Conservation (phyloP, 2,888 invertebrate species). For the Maniola hyperantus region DNA sequence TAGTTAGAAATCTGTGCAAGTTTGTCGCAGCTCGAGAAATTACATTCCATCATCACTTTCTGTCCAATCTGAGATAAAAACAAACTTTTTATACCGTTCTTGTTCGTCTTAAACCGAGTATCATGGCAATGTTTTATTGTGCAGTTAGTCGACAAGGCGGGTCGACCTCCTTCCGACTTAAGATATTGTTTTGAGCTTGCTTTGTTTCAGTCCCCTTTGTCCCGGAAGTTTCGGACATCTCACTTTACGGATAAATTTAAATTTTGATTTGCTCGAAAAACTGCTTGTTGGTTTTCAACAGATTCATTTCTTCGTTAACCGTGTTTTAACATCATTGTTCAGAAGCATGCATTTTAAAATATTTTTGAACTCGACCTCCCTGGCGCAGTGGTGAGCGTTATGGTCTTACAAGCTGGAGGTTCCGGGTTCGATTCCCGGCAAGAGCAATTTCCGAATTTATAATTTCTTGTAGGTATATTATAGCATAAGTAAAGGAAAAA, state of each 20-base stretch:
- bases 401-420: too few relatives aligned
- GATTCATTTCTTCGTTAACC: too few relatives aligned
- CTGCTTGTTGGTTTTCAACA: neutral
- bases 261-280: conserved; percentile 18
- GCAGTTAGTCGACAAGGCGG: conserved; percentile 31
- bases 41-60: neutral
- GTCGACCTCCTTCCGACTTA: conserved; percentile 29
- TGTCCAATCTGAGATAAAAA: conserved; percentile 10
- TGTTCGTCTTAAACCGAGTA: conserved; percentile 17
- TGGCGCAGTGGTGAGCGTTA: too few relatives aligned
- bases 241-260: conserved; percentile 13
- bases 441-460: too few relatives aligned
- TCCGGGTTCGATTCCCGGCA: too few relatives aligned
- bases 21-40: neutral
- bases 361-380: too few relatives aligned
- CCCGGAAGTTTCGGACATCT: conserved; percentile 7
- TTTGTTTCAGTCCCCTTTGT: conserved; percentile 33
- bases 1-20: too few relatives aligned
- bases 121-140: conserved; percentile 29
- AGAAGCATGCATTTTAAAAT: too few relatives aligned
- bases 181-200: conserved; percentile 32
- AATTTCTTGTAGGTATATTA: too few relatives aligned
- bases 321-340: too few relatives aligned
- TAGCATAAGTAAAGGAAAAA: too few relatives aligned
- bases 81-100: conserved; percentile 5